A percentile compares a stretch with the other conserved stretches of the same genome.
Conservation (phyloP, 2,888 invertebrate species). For the Glaucopsyche alexis region DNA sequence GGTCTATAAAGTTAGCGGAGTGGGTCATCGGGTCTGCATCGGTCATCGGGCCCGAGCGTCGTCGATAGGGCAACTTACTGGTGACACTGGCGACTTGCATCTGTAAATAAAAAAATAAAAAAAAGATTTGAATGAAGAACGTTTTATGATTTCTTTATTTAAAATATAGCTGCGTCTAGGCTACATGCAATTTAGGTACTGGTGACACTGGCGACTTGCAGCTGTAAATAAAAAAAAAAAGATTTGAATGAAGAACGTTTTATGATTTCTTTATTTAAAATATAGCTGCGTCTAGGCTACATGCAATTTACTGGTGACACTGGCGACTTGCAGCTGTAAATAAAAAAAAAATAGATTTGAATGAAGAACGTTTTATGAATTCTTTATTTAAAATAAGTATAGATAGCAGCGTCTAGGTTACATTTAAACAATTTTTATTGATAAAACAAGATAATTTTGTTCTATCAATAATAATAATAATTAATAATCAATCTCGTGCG, state of each 20-base stretch:
- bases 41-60: constrained; percentile 56
- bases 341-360: neutral
- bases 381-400: neutral
- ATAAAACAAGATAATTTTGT: too few relatives aligned
- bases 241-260: neutral
- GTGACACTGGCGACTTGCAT: neutral
- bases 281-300: too few relatives aligned
- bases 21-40: constrained; percentile 59
- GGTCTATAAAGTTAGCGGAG: constrained; percentile 70
- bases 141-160: neutral
- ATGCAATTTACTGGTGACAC: neutral
- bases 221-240: neutral
- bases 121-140: neutral
- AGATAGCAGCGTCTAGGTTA: too few relatives aligned
- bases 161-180: neutral
- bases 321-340: neutral
- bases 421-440: too few relatives aligned
- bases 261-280: neutral
- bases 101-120: neutral
- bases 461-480: too few relatives aligned
- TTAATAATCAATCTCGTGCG: too few relatives aligned
- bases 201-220: neutral
- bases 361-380: neutral
- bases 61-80: constrained; percentile 48
- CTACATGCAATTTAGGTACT: too few relatives aligned